Evolutionary conservation across 2,797 vertebrate genomes (phyloP), one percentile per base, ranked within the genome.

Genomic region (Pseudomugil tenellus): DNA sequence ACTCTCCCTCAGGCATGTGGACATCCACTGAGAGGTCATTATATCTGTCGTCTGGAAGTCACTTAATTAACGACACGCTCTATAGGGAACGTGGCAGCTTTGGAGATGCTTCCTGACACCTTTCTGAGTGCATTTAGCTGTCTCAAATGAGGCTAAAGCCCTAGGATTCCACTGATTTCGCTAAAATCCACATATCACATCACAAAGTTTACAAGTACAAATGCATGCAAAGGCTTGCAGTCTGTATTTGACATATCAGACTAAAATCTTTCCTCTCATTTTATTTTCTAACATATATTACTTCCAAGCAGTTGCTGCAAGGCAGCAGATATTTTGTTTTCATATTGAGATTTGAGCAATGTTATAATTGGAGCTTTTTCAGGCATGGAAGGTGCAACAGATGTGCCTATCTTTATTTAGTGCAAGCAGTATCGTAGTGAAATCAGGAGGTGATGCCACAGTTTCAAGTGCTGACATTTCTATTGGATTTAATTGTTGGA

Each of bases 1-100:
- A 14, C 70, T 69, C 41, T 84, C 80, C 85, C 79, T 1, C 14
- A 58, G 79, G 82, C 74, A 35, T n/a, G 70, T 28, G 61, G 60
- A 56, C 25, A 54, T 91, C 90, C 80, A 37, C 62, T 32, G 88
- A 83, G 89, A 90, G 77, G 81, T 88, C 83, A 86, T 91, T 90
- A 91, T 84, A 68, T 72, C 67, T 56, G 80, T 76, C 81, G 74
- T 81, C 75, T 83, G 80, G 66, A 80, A 83, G 81, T 84, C 84
- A 79, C 66, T 83, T 83, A 73, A 91, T 91, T 83, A 88, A 73
- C 69, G 39, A 31, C 3, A 31, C 3, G 63, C 37, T 65, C 19
- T 78, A 77, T 31, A 17, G 59, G 41, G 72, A 75, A 67, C 70
- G 67, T 79, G 77, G 55, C 76, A 70, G 74, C 71, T 81, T 63